Percentiles rank a stretch among this genome's conserved stretches.
phyloP scores from a whole-genome alignment of 1,140 invertebrate genomes.

The Saxidomus purpurata region DNA sequence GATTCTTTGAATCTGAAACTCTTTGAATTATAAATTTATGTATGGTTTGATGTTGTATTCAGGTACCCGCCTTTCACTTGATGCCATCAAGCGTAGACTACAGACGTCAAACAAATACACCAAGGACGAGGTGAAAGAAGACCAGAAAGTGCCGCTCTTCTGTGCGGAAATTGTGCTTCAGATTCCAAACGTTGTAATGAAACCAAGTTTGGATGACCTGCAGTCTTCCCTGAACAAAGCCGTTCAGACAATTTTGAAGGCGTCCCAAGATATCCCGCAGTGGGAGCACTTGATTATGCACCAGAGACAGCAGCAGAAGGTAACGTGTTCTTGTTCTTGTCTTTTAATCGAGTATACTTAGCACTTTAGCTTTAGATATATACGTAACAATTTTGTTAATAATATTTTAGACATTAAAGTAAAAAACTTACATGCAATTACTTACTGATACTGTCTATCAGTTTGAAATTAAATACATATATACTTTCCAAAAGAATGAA shows the following conservation, averaged over 20 bases:
- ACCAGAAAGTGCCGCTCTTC: constrained; percentile 84
- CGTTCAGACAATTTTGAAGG: constrained; percentile 85
- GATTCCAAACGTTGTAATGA: constrained; percentile 95
- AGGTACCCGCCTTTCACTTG: constrained; percentile 85
- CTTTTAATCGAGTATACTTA: not conserved
- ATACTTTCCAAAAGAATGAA: too few relatives aligned
- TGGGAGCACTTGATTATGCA: constrained; percentile 85
- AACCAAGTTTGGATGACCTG: constrained; percentile 95
- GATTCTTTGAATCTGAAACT: too few relatives aligned
- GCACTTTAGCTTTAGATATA: too few relatives aligned
- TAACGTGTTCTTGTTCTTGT: constrained; percentile 49
- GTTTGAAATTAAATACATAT: too few relatives aligned
- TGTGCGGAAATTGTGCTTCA: constrained; percentile 91
- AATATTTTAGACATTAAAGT: too few relatives aligned
- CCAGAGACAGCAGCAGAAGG: constrained; percentile 85
- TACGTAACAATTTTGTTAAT: too few relatives aligned
- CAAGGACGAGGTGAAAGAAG: constrained; percentile 79
- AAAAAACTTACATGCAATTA: too few relatives aligned
- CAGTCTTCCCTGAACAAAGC: constrained; percentile 94
- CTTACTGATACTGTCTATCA: too few relatives aligned
- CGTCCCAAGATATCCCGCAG: constrained; percentile 85
- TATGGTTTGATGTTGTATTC: too few relatives aligned
- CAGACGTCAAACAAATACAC: constrained; percentile 84
- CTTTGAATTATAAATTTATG: too few relatives aligned
- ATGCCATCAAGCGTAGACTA: constrained; percentile 86